phyloP scores from a whole-genome alignment of 2,888 invertebrate genomes.

The Drosophila mettleri region DNA sequence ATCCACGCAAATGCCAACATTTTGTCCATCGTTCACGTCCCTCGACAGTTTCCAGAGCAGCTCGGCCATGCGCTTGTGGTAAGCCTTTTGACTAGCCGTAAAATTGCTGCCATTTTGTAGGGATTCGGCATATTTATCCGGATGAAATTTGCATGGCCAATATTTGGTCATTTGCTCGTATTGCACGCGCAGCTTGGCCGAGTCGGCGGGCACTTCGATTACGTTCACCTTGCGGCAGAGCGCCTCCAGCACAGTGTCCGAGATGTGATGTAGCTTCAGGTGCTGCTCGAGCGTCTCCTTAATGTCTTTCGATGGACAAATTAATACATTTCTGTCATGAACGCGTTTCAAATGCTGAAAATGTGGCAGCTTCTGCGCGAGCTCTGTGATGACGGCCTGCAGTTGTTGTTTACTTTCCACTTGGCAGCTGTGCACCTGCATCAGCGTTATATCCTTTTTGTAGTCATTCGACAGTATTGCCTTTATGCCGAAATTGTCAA shows the following conservation, averaged over 20 bases:
- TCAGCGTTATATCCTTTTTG: conserved; percentile 85
- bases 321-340: conserved; percentile 87
- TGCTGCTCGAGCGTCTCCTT: conserved; percentile 83
- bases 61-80: conserved; percentile 87
- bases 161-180: conserved; percentile 87
- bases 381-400: conserved; percentile 87
- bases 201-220: conserved; percentile 87
- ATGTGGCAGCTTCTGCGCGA: conserved; percentile 87
- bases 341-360: conserved; percentile 91
- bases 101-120: conserved; percentile 88
- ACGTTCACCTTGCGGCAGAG: conserved; percentile 85
- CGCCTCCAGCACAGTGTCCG: conserved; percentile 48
- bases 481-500: conserved; percentile 70
- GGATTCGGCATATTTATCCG: conserved; percentile 90
- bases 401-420: conserved; percentile 88
- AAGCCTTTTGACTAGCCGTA: conserved; percentile 85
- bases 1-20: conserved; percentile 90
- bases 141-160: conserved; percentile 95
- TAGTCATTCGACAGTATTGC: conserved; percentile 87
- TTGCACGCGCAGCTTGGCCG: conserved; percentile 89
- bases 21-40: conserved; percentile 70
- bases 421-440: conserved; percentile 87
- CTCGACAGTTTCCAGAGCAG: conserved; percentile 82
- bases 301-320: conserved; percentile 85
- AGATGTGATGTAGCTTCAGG: conserved; percentile 64